A percentile compares a stretch with the other conserved stretches of the same genome.
These are phyloP conservation scores for Plectus sambesii DNA, from an alignment of 1,140 invertebrate species.

Conservation along the genomic window DNA sequence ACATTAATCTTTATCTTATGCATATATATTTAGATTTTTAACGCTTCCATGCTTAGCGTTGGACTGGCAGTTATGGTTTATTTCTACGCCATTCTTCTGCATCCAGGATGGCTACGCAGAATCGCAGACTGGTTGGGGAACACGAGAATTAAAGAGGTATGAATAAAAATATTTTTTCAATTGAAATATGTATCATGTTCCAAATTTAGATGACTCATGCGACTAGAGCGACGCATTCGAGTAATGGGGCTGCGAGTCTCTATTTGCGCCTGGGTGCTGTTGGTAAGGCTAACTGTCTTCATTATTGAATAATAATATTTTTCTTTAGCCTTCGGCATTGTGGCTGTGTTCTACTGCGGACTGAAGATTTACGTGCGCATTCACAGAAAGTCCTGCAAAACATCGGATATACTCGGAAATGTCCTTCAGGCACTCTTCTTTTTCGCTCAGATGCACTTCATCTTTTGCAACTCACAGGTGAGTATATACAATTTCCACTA, in stretches of 20 bases:
- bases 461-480: constrained; percentile 46
- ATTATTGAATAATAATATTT: no score
- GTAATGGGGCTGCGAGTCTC: constrained; percentile 37
- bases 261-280: constrained; percentile 41
- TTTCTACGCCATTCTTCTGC: constrained; percentile 39
- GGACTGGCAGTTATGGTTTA: constrained; percentile 31
- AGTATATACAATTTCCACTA: constrained; percentile 12
- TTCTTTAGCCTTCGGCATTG: constrained; percentile 40
- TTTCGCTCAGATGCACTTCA: constrained; percentile 45
- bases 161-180: no score
- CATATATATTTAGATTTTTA: constrained; percentile 36
- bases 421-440: constrained; percentile 37
- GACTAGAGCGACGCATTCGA: constrained; percentile 24
- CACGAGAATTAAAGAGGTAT: no score
- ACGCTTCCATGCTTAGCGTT: constrained; percentile 39
- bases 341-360: constrained; percentile 40
- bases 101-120: constrained; percentile 26
- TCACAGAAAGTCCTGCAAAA: constrained; percentile 26
- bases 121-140: constrained; percentile 4
- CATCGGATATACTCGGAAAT: constrained; percentile 33
- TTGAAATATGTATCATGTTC: constrained; percentile 12
- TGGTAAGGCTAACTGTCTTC: no score
- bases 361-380: constrained; percentile 44
- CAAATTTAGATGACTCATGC: constrained; percentile 18
- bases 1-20: constrained; percentile 8